Base-by-base conservation (phyloP, 2,113 vertebrate species). In the Eublepharis macularius region DNA sequence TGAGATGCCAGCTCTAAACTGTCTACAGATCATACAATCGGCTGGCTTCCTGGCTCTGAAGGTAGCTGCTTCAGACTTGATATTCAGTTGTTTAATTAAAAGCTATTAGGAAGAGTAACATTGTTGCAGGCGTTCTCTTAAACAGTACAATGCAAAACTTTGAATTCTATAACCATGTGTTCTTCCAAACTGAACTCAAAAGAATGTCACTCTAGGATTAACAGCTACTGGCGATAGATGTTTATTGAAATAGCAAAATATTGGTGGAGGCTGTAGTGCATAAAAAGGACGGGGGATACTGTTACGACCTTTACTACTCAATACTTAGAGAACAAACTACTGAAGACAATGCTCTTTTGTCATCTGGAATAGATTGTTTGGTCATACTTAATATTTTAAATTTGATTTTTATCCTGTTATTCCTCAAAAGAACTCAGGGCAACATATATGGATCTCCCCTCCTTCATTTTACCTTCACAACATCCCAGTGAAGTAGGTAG, bases 111-210 rank as follows among this genome's bases (percentile, higher is more conserved):
- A 29, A 32, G 66, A 51, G 45, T 36, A 66, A 69, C 82, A 54
- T 72, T 72, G 83, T 85, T 79, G 47, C 51, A 72, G 66, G 24
- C 39, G 80, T 85, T 51, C 84, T 80, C 41, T 79, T 57, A 36
- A 85, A 21, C 8, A 63, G 32, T 72, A 63, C 54, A 47, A 12
- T 43, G 10, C 69, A 78, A 63, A 63, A 63, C 21, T 6, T 26
- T 69, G 45, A 34, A 69, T 54, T 29, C 66, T 68, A 32, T 54
- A 57, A 39, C 26, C 24, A 36, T 68, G 45, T 21, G 29, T 51
- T 76, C n/a, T 51, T 70, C 66, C 29, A 72, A 34, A 69, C 26
- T n/a, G 57, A 78, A 70, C 36, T 16, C 26, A 29, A 47, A 36
- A 45, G 24, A 74, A 19, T 74, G 26, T 63, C 34, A 24, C 32